These are phyloP conservation scores for Sphaerolaimus hirsutus DNA, from an alignment of 2,888 invertebrate species.

Conservation along the genomic window DNA sequence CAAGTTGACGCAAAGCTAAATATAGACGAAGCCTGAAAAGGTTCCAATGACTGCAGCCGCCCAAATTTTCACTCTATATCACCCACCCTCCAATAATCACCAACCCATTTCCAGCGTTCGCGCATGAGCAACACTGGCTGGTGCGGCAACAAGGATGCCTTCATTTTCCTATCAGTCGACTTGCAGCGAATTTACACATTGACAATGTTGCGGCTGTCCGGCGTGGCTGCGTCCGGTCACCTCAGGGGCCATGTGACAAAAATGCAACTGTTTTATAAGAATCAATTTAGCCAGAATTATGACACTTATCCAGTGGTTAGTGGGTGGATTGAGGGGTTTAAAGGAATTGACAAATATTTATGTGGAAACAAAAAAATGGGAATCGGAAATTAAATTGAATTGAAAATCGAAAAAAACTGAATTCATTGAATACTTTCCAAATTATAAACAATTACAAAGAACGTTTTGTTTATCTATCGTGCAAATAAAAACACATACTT, in stretches of 20 bases:
- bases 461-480: background rate
- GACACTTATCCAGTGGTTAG: conserved; percentile 66
- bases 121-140: conserved; percentile 22
- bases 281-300: conserved; percentile 71
- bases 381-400: too few relatives aligned
- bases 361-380: too few relatives aligned
- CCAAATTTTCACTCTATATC: too few relatives aligned
- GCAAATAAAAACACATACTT: conserved; percentile 30
- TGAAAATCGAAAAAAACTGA: too few relatives aligned
- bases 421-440: too few relatives aligned
- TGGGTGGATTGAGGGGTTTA: background rate
- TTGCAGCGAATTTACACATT: conserved; percentile 65
- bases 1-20: too few relatives aligned
- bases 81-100: too few relatives aligned
- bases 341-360: too few relatives aligned
- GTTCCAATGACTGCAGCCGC: too few relatives aligned
- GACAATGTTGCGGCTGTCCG: conserved; percentile 18
- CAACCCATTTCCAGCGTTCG: too few relatives aligned
- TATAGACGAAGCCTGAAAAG: too few relatives aligned
- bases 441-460: background rate
- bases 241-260: conserved; percentile 64
- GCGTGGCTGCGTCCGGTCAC: conserved; percentile 13
- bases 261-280: conserved; percentile 85
- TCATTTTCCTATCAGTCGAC: conserved; percentile 82
- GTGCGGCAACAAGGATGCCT: conserved; percentile 57